Evolutionary conservation across 2,797 vertebrate genomes (phyloP), one percentile per base, ranked within the genome.

Genomic region (Sebastes baramenuke): DNA sequence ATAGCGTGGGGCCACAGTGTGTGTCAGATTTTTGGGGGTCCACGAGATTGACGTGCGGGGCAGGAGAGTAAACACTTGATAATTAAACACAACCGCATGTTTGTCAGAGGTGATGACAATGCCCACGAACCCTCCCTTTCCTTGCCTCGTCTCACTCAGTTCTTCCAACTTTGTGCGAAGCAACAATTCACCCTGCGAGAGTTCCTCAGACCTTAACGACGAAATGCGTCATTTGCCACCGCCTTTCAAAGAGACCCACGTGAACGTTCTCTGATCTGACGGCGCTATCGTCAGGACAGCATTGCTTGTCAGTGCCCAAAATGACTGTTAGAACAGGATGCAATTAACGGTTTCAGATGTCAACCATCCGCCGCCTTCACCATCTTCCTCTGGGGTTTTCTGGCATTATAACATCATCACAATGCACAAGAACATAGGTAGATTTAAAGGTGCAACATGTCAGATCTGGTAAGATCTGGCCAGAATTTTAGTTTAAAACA

Each of bases 31-130:
- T 94, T 90, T 89, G 78, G 91, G 92, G 92, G 87, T 89, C 83
- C 58, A 4, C 67, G 79, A 93, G 93, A 94, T 91, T 95, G 95
- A 95, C 90, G 76, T 83, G 79, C 68, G 29, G 83, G 90, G 80
- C 87, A 75, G 87, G 73, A 93, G 87, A 90, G 92, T 94, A 95
- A 95, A 95, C 94, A 91, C 81, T 84, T 78, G 80, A 85, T 96
- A 95, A 96, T 96, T 95, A 92, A 94, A 92, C 84, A 77, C 89
- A 89, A 88, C 61, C 69, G 65, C 67, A 42, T 93, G 88, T 94
- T 95, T 94, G 92, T 93, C 84, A 87, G 79, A 85, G 90, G 82
- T 89, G 92, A 92, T 92, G 90, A 84, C 68, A 81, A 65, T 64
- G 85, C 77, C 83, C 80, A 20, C 69, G 59, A 72, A 89, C 78